phyloP scores from a whole-genome alignment of 2,113 vertebrate species.

The Hippocampus abdominalis region DNA sequence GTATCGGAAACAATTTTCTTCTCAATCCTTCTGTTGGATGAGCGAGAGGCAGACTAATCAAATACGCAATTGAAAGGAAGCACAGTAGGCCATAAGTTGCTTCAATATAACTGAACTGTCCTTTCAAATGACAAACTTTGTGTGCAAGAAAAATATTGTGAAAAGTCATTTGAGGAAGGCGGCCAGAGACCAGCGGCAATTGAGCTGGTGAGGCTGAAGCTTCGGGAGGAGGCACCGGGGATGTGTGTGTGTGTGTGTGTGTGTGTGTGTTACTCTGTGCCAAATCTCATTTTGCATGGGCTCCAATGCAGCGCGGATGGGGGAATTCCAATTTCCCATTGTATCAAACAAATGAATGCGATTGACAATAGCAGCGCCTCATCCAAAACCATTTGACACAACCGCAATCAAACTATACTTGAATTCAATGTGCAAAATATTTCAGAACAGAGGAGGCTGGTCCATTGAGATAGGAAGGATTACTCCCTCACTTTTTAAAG shows the following conservation, averaged over 20 bases:
- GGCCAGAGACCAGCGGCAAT: constrained; percentile 19
- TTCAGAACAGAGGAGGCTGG: constrained; percentile 37
- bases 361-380: constrained; percentile 24
- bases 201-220: constrained; percentile 17
- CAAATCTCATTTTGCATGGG: constrained; percentile 32
- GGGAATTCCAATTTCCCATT: constrained; percentile 31
- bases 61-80: neutral
- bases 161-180: constrained; percentile 15
- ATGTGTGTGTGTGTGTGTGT: neutral
- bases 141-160: constrained; percentile 12
- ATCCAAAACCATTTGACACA: constrained; percentile 21
- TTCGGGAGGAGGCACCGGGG: constrained; percentile 12
- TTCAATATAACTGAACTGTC: neutral
- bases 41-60: neutral
- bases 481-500: constrained; percentile 32
- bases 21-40: neutral
- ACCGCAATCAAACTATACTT: constrained; percentile 18
- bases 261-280: constrained; percentile 13
- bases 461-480: constrained; percentile 55
- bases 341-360: constrained; percentile 41
- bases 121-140: neutral
- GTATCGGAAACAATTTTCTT: neutral
- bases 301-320: constrained; percentile 6
- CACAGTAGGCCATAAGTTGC: neutral
- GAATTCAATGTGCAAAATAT: constrained; percentile 39